phyloP scores from a whole-genome alignment of 2,113 vertebrate species.

The Anoplopoma fimbria region DNA sequence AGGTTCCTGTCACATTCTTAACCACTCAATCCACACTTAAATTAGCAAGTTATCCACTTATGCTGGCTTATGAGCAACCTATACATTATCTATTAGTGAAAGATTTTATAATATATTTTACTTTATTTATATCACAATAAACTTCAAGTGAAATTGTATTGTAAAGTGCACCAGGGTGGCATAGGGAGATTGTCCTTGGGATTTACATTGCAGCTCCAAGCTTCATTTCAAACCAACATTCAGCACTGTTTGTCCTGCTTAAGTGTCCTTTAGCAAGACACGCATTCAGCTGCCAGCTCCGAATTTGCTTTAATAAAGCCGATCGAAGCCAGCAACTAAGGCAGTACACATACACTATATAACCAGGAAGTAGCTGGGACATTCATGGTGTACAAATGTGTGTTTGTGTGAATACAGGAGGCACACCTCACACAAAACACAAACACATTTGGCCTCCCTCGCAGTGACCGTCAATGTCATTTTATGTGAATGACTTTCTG shows the following conservation, averaged over 20 bases:
- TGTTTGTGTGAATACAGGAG: constrained; percentile 17
- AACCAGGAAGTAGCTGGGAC: constrained; percentile 5
- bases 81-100: not conserved
- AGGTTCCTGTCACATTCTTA: constrained; percentile 75
- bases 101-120: not conserved
- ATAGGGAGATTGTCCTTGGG: not conserved
- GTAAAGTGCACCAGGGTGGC: not conserved
- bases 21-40: constrained; percentile 64
- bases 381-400: constrained; percentile 2
- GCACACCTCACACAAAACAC: not conserved
- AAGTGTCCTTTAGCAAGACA: constrained; percentile 23
- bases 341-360: not conserved
- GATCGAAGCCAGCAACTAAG: constrained; percentile 3
- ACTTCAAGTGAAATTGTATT: not conserved
- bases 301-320: constrained; percentile 14
- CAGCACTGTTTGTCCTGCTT: not conserved
- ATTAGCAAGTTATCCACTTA: constrained; percentile 48
- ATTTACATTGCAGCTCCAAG: constrained; percentile 29
- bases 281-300: constrained; percentile 20
- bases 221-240: not conserved
- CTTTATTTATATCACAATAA: not conserved
- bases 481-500: constrained; percentile 36
- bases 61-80: constrained; percentile 34
- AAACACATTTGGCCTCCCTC: constrained; percentile 1
- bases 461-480: constrained; percentile 6